A percentile compares a stretch with the other conserved stretches of the same genome.
Evolutionary conservation across 2,113 vertebrate species (phyloP).

Genomic region (Aldabrachelys gigantea): DNA sequence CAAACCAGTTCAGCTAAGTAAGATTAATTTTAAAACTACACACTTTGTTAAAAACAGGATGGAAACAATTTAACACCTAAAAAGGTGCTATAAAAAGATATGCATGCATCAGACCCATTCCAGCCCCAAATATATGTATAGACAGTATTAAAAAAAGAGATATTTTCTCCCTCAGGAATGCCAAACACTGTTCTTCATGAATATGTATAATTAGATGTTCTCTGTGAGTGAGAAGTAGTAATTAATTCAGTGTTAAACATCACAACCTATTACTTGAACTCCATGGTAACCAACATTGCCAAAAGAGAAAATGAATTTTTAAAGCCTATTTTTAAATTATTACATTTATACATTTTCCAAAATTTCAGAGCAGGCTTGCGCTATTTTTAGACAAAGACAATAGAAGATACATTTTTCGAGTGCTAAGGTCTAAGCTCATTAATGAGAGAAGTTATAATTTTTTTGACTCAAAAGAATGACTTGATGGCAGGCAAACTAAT

Average conservation of each 20-base stretch:
- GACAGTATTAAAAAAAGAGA: slow-evolving; percentile 26
- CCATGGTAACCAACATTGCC: slow-evolving; percentile 82
- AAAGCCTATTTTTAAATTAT: slow-evolving; percentile 81
- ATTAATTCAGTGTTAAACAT: slow-evolving; percentile 89
- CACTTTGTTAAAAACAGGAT: background rate
- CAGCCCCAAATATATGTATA: background rate
- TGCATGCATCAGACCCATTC: slow-evolving; percentile 22
- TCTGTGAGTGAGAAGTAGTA: slow-evolving; percentile 84
- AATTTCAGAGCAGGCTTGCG: slow-evolving; percentile 68
- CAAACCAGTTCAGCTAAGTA: background rate
- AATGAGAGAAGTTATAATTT: background rate
- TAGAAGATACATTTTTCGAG: slow-evolving; percentile 50
- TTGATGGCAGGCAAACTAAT: background rate
- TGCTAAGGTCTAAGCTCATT: background rate
- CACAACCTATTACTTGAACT: slow-evolving; percentile 87
- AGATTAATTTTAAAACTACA: slow-evolving; percentile 9
- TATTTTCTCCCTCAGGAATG: slow-evolving; percentile 65
- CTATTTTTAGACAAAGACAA: slow-evolving; percentile 72
- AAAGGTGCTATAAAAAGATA: slow-evolving; percentile 12
- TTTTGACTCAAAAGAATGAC: background rate
- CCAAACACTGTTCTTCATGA: slow-evolving; percentile 76
- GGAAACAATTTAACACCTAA: slow-evolving; percentile 19
- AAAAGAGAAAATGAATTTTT: slow-evolving; percentile 82
- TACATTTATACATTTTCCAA: slow-evolving; percentile 75
- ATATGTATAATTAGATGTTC: slow-evolving; percentile 88